phyloP scores from a whole-genome alignment of 1,140 invertebrate species.

The Drosophila kepulauana region DNA sequence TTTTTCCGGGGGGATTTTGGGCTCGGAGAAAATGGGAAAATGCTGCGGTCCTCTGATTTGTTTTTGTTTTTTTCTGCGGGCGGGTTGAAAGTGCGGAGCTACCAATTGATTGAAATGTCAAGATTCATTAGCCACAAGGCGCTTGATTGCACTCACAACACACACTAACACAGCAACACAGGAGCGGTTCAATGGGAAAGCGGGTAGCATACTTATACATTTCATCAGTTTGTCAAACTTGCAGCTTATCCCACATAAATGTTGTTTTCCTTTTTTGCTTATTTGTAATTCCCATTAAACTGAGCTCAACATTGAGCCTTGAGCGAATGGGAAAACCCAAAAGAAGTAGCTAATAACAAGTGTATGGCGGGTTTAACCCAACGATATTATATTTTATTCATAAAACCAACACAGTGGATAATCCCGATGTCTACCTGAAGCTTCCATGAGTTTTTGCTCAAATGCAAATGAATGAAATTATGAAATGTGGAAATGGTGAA shows the following conservation, averaged over 20 bases:
- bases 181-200: constrained; percentile 34
- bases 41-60: constrained; percentile 29
- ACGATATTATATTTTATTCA: constrained; percentile 46
- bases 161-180: not conserved
- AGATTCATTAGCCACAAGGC: constrained; percentile 68
- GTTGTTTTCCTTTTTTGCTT: not conserved
- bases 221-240: not conserved
- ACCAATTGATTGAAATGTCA: constrained; percentile 78
- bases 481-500: constrained; percentile 12
- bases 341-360: constrained; percentile 50
- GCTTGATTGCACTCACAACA: constrained; percentile 24
- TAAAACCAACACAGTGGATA: constrained; percentile 40
- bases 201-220: constrained; percentile 1
- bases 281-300: constrained; percentile 15
- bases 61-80: not conserved
- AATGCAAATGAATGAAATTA: constrained; percentile 77
- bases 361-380: constrained; percentile 47
- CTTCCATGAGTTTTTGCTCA: constrained; percentile 16
- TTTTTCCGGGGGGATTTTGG: constrained; percentile 17
- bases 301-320: not conserved
- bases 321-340: constrained; percentile 20
- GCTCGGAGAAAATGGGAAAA: constrained; percentile 40
- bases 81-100: constrained; percentile 50
- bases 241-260: not conserved
- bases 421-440: constrained; percentile 62